These are phyloP conservation scores for Radopholus similis DNA, from an alignment of 1,140 invertebrate species.

Conservation along the genomic window DNA sequence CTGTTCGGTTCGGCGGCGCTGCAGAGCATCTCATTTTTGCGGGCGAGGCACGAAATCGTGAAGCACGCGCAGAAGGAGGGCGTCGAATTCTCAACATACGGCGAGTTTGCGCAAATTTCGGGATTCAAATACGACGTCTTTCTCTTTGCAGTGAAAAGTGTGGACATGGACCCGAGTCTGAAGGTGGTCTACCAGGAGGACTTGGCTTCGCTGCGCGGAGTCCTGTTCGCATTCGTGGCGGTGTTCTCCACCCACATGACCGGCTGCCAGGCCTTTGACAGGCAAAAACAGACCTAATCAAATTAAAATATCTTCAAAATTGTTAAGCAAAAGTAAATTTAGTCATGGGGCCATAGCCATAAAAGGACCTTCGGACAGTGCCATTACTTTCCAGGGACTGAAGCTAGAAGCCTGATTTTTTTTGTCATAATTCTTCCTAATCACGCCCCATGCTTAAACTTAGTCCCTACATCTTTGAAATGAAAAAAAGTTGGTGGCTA, in stretches of 20 bases:
- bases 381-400: no score
- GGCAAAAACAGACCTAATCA: no score
- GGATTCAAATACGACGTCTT: not conserved
- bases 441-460: no score
- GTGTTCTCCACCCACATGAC: slow-evolving; percentile 77
- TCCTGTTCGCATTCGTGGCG: slow-evolving; percentile 76
- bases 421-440: not conserved
- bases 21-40: not conserved
- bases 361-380: no score
- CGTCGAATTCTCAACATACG: not conserved
- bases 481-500: no score
- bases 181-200: slow-evolving; percentile 95
- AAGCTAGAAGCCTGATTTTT: not conserved
- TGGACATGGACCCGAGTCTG: slow-evolving; percentile 78
- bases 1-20: not conserved
- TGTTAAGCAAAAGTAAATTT: no score
- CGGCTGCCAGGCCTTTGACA: slow-evolving; percentile 75
- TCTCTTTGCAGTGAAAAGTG: not conserved
- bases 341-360: no score
- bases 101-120: not conserved
- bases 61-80: not conserved
- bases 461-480: no score
- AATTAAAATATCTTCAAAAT: no score
- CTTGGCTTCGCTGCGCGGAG: slow-evolving; percentile 83
- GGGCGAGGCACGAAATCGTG: not conserved